Conservation (phyloP, 2,797 vertebrate genomes). For the Coracias cyanogaster region DNA sequence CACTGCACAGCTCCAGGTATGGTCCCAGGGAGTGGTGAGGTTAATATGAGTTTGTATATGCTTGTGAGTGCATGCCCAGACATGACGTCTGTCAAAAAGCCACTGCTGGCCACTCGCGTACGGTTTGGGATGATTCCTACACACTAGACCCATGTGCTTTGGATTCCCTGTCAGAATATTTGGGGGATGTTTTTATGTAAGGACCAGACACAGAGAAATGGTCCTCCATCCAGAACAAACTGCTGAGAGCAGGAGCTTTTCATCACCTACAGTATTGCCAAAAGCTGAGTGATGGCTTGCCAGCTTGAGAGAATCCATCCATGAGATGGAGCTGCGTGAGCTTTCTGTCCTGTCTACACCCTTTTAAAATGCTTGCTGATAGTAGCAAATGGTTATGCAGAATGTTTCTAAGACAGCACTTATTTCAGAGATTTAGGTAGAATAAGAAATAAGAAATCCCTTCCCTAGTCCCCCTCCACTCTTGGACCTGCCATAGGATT, state of each 20-base stretch:
- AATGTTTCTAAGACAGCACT: not conserved
- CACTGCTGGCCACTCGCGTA: fast-evolving
- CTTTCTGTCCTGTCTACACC: not conserved
- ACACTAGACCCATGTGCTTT: not conserved
- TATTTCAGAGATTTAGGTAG: not conserved
- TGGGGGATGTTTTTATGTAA: not conserved
- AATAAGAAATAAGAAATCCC: not conserved
- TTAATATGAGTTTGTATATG: not conserved
- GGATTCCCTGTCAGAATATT: not conserved
- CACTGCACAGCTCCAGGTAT: not conserved
- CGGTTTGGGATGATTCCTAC: not conserved
- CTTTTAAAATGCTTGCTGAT: not conserved
- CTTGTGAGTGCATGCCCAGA: not conserved
- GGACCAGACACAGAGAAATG: not conserved
- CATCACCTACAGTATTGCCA: not conserved
- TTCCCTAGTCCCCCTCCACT: not conserved
- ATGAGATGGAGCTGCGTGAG: not conserved
- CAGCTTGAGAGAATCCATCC: not conserved
- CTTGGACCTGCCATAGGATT: not conserved
- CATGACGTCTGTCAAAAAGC: not conserved
- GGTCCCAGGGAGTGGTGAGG: not conserved
- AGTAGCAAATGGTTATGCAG: not conserved
- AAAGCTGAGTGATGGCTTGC: not conserved
- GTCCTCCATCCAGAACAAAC: not conserved
- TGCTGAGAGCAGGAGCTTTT: not conserved